Base-by-base conservation (phyloP, 2,113 vertebrate species). In the Gulo gulo region DNA sequence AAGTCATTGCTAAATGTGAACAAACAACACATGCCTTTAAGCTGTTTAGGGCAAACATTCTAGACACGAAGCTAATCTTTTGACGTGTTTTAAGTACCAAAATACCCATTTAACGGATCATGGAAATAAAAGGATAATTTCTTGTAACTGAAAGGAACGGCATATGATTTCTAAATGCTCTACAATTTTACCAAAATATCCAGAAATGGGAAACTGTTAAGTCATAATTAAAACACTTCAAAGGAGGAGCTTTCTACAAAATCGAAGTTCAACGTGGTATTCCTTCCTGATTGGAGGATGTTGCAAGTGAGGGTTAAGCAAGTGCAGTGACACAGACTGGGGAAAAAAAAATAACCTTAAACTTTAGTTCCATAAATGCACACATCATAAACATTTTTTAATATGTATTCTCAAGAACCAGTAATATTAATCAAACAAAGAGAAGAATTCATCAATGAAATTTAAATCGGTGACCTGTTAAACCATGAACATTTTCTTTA, bases 41-140 rank as follows among this genome's bases (percentile, higher is more conserved):
- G 65, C 20, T 83, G 3, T 82, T 79, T 50, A 81, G 26, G 36
- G 42, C 50, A 97, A 93, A 91, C 18, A 95, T 76, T 81, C 47
- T 61, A 23, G n/a, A 78, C 42, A 50, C 29, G 39, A 90, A 92
- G 86, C 82, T 88, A 83, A 97, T 42, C 34, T 95, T 21, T n/a
- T 96, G 20, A 97, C 87, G 16, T 95, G 76, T 94, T 97, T 45
- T 69, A 97, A 84, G 61, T 79, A 80, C 78, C 18, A 29, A 26
- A 92, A 93, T 85, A 79, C 91, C 57, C 71, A 80, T 96, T 98
- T 98, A 97, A 97, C 94, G 92, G 87, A 94, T 88, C 39, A 71
- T 9, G 39, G 61, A 21, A 94, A 69, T 69, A 71, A 95, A 76
- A 95, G 34, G 23, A 21, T 90, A 52, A 67, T 63, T 94, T 90